A percentile compares a stretch with the other conserved stretches of the same genome.
Evolutionary conservation across 2,797 vertebrate genomes (phyloP).

Genomic region (Craterocephalus amniculus): DNA sequence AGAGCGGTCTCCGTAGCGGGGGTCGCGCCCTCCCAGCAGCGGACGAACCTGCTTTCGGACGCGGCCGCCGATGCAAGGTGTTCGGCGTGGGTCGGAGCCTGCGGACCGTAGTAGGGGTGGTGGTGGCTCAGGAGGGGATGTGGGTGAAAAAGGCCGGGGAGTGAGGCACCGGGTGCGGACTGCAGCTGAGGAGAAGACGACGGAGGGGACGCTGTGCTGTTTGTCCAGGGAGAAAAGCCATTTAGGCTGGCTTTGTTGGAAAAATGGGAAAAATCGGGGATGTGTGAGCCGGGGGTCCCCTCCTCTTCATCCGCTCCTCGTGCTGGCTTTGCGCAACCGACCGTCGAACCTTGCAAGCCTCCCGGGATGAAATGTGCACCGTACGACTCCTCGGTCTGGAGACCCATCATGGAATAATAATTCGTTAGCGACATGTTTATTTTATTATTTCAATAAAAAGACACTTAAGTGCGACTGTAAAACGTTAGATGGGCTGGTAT

Average conservation of each 20-base stretch:
- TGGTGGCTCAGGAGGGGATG: conserved; percentile 78
- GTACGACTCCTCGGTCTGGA: conserved; percentile 90
- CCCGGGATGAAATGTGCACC: conserved; percentile 88
- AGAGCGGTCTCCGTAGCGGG: conserved; percentile 69
- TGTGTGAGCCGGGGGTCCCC: conserved; percentile 63
- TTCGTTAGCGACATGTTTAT: conserved; percentile 94
- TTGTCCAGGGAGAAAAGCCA: conserved; percentile 90
- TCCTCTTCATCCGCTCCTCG: conserved; percentile 67
- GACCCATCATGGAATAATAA: conserved; percentile 96
- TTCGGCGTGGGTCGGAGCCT: conserved; percentile 70
- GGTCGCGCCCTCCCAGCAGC: conserved; percentile 88
- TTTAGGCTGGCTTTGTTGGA: conserved; percentile 69
- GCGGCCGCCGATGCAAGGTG: conserved; percentile 84
- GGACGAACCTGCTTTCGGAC: conserved; percentile 87
- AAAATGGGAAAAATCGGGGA: conserved; percentile 77
- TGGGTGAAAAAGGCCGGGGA: conserved; percentile 89
- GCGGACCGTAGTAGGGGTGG: conserved; percentile 71
- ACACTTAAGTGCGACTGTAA: conserved; percentile 87
- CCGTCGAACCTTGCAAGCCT: conserved; percentile 81
- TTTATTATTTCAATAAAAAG: conserved; percentile 88
- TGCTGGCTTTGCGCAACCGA: conserved; percentile 68
- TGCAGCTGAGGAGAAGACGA: conserved; percentile 82
- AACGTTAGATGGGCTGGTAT: conserved; percentile 76
- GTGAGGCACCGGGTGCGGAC: conserved; percentile 78
- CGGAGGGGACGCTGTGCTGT: conserved; percentile 79